Conservation (phyloP, 1,140 invertebrate genomes). For the Macrobrachium rosenbergii region DNA sequence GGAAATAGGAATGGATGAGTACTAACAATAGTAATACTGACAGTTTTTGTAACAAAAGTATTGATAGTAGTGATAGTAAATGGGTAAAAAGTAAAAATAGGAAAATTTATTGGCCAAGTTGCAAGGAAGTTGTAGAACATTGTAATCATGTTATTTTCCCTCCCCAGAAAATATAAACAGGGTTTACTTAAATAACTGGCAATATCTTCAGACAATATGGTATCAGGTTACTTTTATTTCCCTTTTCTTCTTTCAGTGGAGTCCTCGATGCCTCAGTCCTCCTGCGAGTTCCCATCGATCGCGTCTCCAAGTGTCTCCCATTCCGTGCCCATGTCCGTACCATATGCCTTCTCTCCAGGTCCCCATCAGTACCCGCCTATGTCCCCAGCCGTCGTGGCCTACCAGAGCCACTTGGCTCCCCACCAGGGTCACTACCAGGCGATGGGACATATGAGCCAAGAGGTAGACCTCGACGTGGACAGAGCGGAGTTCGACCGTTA, state of each 20-base stretch:
- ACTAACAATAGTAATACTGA: too few species aligned
- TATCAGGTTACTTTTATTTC: neutral
- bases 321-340: constrained; percentile 16
- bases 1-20: too few species aligned
- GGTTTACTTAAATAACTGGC: neutral
- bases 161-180: too few species aligned
- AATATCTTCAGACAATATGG: neutral
- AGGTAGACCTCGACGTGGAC: constrained; percentile 53
- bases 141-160: too few species aligned
- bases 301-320: constrained; percentile 13
- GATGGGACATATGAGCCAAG: constrained; percentile 35
- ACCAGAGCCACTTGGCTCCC: constrained; percentile 15
- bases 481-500: constrained; percentile 52
- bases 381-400: constrained; percentile 11
- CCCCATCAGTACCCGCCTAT: constrained; percentile 38
- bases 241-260: constrained; percentile 22
- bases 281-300: constrained; percentile 13
- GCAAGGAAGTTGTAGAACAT: too few species aligned
- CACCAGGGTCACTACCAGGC: constrained; percentile 47
- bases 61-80: too few species aligned
- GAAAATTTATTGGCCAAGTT: too few species aligned
- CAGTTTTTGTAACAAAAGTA: too few species aligned
- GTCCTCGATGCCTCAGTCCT: neutral
- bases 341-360: constrained; percentile 40
- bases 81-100: too few species aligned